Percentiles rank a stretch among this genome's conserved stretches.
Conservation (phyloP, 2,113 vertebrate species). For the Sus scrofa region DNA sequence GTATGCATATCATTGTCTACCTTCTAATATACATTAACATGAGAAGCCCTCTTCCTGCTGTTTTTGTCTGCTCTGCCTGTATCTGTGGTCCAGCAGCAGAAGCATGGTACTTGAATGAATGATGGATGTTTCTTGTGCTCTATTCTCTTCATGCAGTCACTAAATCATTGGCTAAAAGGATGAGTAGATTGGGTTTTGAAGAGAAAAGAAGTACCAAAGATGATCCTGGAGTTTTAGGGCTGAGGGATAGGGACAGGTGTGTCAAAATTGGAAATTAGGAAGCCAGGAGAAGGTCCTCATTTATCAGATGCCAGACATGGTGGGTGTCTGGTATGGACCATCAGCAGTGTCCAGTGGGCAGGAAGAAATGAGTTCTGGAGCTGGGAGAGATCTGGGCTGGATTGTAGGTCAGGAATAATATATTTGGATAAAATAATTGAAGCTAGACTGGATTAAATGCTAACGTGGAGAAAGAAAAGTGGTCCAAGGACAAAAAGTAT, state of each 20-base stretch:
- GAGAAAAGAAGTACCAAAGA: background rate
- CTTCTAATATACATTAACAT: background rate
- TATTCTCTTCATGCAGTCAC: background rate
- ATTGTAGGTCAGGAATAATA: background rate
- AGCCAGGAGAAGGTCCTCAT: background rate
- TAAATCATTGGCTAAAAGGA: background rate
- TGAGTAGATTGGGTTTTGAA: background rate
- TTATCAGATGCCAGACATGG: background rate
- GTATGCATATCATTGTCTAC: background rate
- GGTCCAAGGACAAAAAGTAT: background rate
- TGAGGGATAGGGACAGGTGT: background rate
- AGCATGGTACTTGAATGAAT: background rate
- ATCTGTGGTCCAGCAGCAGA: background rate
- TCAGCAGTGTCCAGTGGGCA: background rate
- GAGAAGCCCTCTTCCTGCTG: background rate
- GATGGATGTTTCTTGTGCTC: background rate
- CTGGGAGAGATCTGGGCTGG: background rate
- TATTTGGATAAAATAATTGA: background rate
- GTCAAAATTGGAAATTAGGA: background rate
- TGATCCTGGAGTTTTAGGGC: background rate
- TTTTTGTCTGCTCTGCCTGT: background rate
- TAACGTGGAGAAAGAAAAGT: background rate
- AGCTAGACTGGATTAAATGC: background rate
- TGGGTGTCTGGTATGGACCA: background rate
- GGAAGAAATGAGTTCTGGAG: background rate